Percentiles rank a stretch among this genome's conserved stretches.
These are phyloP conservation scores for Cryptotermes secundus DNA, from an alignment of 1,140 invertebrate genomes.

Conservation along the genomic window DNA sequence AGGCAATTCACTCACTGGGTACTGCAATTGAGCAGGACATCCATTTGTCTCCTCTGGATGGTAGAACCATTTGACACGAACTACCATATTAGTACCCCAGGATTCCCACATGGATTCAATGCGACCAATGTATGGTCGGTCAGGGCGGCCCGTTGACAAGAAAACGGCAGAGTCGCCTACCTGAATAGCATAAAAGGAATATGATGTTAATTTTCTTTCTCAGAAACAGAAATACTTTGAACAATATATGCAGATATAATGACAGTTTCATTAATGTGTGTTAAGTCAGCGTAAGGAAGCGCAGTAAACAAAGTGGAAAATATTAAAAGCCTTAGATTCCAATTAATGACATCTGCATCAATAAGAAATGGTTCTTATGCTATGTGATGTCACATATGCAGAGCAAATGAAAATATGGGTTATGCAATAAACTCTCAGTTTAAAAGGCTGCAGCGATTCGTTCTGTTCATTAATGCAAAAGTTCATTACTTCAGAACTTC, in stretches of 20 bases:
- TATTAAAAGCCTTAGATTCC: too few relatives aligned
- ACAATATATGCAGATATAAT: neutral
- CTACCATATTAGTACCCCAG: constrained; percentile 81
- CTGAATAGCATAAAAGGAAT: neutral
- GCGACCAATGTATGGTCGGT: constrained; percentile 87
- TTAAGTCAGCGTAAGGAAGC: too few relatives aligned
- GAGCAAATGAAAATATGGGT: too few relatives aligned
- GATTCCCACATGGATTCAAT: constrained; percentile 91
- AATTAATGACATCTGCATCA: too few relatives aligned
- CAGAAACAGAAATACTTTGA: neutral
- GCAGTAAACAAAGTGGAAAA: too few relatives aligned
- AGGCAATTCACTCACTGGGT: constrained; percentile 60
- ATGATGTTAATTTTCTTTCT: neutral
- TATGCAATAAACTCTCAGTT: too few relatives aligned
- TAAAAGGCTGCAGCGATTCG: too few relatives aligned
- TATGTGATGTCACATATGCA: too few relatives aligned
- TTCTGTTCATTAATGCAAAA: too few relatives aligned
- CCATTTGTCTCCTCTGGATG: constrained; percentile 90
- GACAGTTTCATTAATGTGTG: too few relatives aligned
- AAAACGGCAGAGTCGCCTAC: constrained; percentile 91
- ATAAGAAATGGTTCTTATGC: too few relatives aligned
- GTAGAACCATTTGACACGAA: constrained; percentile 91
- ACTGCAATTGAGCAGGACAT: constrained; percentile 63
- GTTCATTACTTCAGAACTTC: too few relatives aligned
- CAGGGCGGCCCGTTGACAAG: constrained; percentile 81